These are phyloP conservation scores for Drosophila infuscata DNA, from an alignment of 2,888 invertebrate species.

Conservation along the genomic window DNA sequence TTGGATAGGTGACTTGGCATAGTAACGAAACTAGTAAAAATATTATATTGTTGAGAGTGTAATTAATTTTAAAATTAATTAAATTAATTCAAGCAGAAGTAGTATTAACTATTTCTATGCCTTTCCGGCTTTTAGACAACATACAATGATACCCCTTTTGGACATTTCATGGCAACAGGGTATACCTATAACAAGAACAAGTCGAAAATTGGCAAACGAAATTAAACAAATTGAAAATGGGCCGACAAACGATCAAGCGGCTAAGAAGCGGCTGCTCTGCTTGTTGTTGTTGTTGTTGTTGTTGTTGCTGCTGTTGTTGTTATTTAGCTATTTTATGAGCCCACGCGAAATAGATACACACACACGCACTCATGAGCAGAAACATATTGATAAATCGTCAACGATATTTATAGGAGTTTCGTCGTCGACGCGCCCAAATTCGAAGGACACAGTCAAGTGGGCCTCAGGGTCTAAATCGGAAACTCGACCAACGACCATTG, in stretches of 20 bases:
- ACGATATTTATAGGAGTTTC: conserved; percentile 75
- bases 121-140: background rate
- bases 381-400: conserved; percentile 66
- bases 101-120: background rate
- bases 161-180: conserved; percentile 12
- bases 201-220: conserved; percentile 57
- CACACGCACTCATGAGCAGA: conserved; percentile 5
- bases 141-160: background rate
- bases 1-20: conserved; percentile 18
- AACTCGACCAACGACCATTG: conserved; percentile 14
- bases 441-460: conserved; percentile 53
- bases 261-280: conserved; percentile 32
- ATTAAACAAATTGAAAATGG: conserved; percentile 73
- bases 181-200: conserved; percentile 3
- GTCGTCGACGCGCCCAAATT: conserved; percentile 61
- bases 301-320: conserved; percentile 3
- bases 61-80: background rate
- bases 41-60: background rate
- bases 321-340: conserved; percentile 60
- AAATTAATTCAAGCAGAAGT: background rate
- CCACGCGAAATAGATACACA: conserved; percentile 59
- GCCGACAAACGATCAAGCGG: conserved; percentile 56
- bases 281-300: conserved; percentile 17
- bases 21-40: conserved; percentile 1
- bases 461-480: conserved; percentile 16